Evolutionary conservation across 2,113 vertebrate genomes (phyloP).

Genomic region (Apodemus speciosus): DNA sequence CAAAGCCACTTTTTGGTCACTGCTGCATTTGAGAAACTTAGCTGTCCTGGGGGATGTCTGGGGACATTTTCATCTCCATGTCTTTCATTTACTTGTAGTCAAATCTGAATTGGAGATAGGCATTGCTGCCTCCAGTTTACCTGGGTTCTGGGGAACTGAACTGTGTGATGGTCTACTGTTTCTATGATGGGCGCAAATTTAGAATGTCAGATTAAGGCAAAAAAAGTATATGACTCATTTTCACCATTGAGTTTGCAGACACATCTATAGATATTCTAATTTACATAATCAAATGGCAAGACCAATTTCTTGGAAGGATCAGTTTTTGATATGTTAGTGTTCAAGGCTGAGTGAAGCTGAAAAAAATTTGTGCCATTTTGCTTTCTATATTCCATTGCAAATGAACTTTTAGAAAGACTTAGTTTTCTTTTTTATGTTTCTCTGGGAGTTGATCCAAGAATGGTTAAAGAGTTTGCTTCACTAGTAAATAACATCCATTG

Average conservation of each 20-base stretch:
- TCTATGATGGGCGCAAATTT: neutral
- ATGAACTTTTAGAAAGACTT: constrained; percentile 60
- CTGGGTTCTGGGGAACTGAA: neutral
- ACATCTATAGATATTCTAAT: constrained; percentile 52
- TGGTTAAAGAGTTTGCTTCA: constrained; percentile 66
- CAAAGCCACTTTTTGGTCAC: neutral
- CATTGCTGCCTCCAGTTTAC: neutral
- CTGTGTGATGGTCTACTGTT: neutral
- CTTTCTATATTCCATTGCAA: constrained; percentile 53
- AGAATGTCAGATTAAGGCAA: neutral
- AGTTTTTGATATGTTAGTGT: constrained; percentile 12
- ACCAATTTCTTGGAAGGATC: constrained; percentile 18
- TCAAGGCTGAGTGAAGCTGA: constrained; percentile 69
- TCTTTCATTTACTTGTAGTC: neutral
- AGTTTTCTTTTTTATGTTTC: constrained; percentile 70
- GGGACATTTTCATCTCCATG: neutral
- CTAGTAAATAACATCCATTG: constrained; percentile 50
- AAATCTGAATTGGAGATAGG: neutral
- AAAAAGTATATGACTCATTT: constrained; percentile 9
- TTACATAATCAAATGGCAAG: constrained; percentile 36
- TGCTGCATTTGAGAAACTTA: neutral
- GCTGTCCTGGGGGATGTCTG: neutral
- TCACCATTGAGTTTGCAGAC: neutral
- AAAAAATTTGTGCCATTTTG: constrained; percentile 53
- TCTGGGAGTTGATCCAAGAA: constrained; percentile 53